Evolutionary conservation across 2,888 invertebrate species (phyloP).

Genomic region (Eretmocerus hayati): DNA sequence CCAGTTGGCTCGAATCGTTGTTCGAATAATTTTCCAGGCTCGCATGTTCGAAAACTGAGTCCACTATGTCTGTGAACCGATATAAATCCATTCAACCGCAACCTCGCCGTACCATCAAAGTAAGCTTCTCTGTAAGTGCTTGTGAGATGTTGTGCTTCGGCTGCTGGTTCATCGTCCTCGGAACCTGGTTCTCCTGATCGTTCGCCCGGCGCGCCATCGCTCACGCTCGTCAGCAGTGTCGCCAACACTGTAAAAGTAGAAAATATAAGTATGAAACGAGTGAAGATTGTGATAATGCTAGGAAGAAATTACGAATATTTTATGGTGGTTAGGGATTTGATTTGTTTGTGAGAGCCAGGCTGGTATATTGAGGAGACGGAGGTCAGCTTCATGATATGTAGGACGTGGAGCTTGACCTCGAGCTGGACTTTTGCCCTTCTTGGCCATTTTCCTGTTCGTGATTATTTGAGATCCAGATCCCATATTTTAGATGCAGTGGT

Average conservation of each 20-base stretch:
- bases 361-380: too few relatives aligned
- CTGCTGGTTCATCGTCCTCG: conserved; percentile 5
- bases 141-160: conserved; percentile 21
- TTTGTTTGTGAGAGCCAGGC: too few relatives aligned
- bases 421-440: too few relatives aligned
- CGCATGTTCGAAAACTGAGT: conserved; percentile 74
- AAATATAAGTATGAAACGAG: too few relatives aligned
- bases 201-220: conserved; percentile 15
- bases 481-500: too few relatives aligned
- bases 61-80: conserved; percentile 75
- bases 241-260: conserved; percentile 31
- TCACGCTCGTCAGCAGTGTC: conserved; percentile 30
- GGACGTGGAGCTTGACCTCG: too few relatives aligned
- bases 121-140: conserved; percentile 61
- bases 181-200: conserved; percentile 14
- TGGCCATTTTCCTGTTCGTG: too few relatives aligned
- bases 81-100: conserved; percentile 65
- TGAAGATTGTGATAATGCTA: too few relatives aligned
- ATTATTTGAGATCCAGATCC: too few relatives aligned
- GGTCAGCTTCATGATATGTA: too few relatives aligned
- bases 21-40: conserved; percentile 46
- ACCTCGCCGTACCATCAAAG: conserved; percentile 74
- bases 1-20: conserved; percentile 39
- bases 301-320: too few relatives aligned
- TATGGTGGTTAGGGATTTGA: too few relatives aligned